Base-by-base conservation (phyloP, 2,888 invertebrate species). In the Drosophila paranaensis region DNA sequence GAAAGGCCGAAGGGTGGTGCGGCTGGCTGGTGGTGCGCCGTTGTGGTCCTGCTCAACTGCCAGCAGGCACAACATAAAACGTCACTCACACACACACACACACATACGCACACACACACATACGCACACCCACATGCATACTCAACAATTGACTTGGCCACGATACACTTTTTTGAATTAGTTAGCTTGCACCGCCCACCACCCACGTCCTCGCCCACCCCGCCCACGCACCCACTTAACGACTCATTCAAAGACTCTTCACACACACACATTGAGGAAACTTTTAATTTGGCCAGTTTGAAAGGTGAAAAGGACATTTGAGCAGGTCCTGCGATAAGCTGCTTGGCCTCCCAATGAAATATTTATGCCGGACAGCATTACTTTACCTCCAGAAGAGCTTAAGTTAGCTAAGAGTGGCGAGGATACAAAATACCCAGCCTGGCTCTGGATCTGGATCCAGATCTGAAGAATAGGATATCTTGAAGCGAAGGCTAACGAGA, bases 261-360 rank as follows among this genome's bases (percentile, higher is more conserved):
- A 30, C 46, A 57, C 46, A 57, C 39, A 46, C 46, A 35, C 43
- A 40, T 13, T 42, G 20, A 74, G 51, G 60, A 66, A 83, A 85
- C 81, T 82, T 84, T 81, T 85, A 84, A 85, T 85, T 84, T 84
- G 84, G 81, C 85, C 85, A 78, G 82, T 74, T 82, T 80, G 68
- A 82, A 84, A 88, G 84, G 85, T 88, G 82, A 82, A 84, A 81
- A 70, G 78, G 30, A 74, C 54, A 66, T 70, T 65, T 51, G 8
- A 40, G 66, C 61, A 13, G n/a, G 46, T 53, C 55, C 60, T n/a
- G 66, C 57, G 69, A 65, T 72, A 70, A 60, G 71, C 53, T 60
- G 67, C 67, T 70, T 66, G 64, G 55, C 63, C 73, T 45, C 53
- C 61, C 66, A 71, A 87, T 84, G 33, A 87, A 84, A 84, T 87